Base-by-base conservation (phyloP, 2,113 vertebrate genomes). In the Polyodon spathula region DNA sequence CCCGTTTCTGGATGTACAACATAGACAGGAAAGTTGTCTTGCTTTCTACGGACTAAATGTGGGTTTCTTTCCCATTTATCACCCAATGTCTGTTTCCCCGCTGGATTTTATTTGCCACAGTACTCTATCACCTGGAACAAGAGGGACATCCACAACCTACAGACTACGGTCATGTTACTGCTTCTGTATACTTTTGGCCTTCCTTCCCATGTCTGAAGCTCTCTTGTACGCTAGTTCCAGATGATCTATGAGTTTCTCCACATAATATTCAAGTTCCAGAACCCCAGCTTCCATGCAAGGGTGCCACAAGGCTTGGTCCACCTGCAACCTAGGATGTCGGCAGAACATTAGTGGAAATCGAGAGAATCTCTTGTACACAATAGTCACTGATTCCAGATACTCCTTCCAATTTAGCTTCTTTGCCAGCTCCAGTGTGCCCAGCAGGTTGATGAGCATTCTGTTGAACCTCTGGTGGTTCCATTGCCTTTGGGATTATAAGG, bases 391-490 rank as follows among this genome's bases (percentile, higher is more conserved):
- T 14, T 54, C 60, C 37, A 62, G 14, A 27, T 62, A 48, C 37
- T 54, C 10, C 12, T 42, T 55, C 40, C 61, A 62, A 8, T 37
- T 48, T 12, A 37, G 7, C 15, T 62, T 56, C 11, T 56, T 11
- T 6, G 15, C 17, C 3, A 43, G 40, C 37, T 27, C 44, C 6
- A 54, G 16, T 8, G 46, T 56, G 4, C 39, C 14, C 6, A 40
- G 7, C 60, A 50, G 15, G 16, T 61, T 40, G 3, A 61, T 11
- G 5, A 61, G 38, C 4, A 37, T 61, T 8, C n/a, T 1, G 55
- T 62, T 62, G 46, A 62, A 61, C 56, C 14, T 37, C 37, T 46
- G 9, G 53, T 51, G 11, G 15, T 27, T 50, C 56, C 40, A 6
- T 50, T 46, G 9, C 56, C 53, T 41, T 59, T 40, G 52, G 37